Conservation (phyloP, 2,797 vertebrate genomes). For the Sebastiscus albofasciatus region DNA sequence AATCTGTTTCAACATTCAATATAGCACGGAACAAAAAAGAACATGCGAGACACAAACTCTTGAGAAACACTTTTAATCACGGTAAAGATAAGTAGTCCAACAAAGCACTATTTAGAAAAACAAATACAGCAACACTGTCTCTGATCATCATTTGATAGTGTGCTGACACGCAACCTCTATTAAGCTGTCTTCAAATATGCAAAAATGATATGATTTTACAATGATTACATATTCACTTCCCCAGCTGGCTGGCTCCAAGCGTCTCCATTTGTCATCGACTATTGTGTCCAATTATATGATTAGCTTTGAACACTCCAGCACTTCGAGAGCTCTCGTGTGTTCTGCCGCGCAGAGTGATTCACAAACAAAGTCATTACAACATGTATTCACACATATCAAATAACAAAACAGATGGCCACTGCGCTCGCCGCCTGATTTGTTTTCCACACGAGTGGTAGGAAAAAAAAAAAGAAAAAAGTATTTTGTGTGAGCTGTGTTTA, state of each 20-base stretch:
- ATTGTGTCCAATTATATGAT: slow-evolving; percentile 99
- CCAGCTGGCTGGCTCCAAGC: slow-evolving; percentile 99
- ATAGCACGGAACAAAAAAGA: slow-evolving; percentile 16
- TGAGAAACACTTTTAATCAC: slow-evolving; percentile 56
- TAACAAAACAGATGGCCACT: slow-evolving; percentile 99
- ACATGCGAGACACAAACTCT: slow-evolving; percentile 24
- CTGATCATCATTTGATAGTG: slow-evolving; percentile 85
- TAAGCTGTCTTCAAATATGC: slow-evolving; percentile 99
- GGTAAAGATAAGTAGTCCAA: slow-evolving; percentile 52
- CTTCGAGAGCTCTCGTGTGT: slow-evolving; percentile 99
- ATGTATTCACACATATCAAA: slow-evolving; percentile 99
- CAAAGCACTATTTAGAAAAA: slow-evolving; percentile 71
- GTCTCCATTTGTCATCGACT: slow-evolving; percentile 99
- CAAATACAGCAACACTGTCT: slow-evolving; percentile 72
- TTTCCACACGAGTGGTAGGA: slow-evolving; percentile 94
- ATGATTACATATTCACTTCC: slow-evolving; percentile 99
- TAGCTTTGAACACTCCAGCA: slow-evolving; percentile 99
- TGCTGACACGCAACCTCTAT: slow-evolving; percentile 96
- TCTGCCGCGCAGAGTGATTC: slow-evolving; percentile 98
- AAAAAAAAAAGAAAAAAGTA: slow-evolving; percentile 85
- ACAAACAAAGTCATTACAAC: slow-evolving; percentile 99
- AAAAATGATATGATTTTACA: slow-evolving; percentile 99
- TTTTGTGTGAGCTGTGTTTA: slow-evolving; percentile 99
- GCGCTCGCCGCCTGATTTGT: slow-evolving; percentile 97
- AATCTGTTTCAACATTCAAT: slow-evolving; percentile 24